These are phyloP conservation scores for Sigmodon hispidus DNA, from an alignment of 2,113 vertebrate genomes.

Conservation along the genomic window DNA sequence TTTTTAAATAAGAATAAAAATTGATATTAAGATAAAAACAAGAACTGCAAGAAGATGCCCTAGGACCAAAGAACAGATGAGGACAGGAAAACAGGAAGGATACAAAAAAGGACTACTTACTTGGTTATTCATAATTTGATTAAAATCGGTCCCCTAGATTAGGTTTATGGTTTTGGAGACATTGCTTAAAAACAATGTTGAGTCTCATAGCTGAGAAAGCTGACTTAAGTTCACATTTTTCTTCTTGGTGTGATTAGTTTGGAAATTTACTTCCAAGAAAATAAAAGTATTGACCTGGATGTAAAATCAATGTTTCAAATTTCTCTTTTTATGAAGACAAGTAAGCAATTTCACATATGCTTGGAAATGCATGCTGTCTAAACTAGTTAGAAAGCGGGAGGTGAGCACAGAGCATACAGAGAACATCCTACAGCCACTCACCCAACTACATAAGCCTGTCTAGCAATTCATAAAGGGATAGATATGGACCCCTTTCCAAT, in stretches of 20 bases:
- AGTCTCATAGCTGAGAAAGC: not conserved
- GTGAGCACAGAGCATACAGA: not conserved
- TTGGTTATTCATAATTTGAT: not conserved
- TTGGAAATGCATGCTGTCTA: slow-evolving; percentile 11
- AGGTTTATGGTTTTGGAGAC: not conserved
- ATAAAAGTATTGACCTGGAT: slow-evolving; percentile 40
- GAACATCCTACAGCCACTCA: not conserved
- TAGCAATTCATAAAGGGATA: fast-evolving
- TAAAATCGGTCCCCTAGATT: fast-evolving
- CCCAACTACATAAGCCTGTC: not conserved
- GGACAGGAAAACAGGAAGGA: not conserved
- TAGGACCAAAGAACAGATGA: not conserved
- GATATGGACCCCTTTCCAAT: not conserved
- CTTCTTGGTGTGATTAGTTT: not conserved
- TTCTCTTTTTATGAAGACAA: slow-evolving; percentile 46
- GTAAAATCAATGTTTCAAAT: slow-evolving; percentile 62
- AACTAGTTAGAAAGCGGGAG: not conserved
- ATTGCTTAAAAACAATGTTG: not conserved
- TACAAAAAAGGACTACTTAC: not conserved
- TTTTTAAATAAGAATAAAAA: not conserved
- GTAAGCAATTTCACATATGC: slow-evolving; percentile 29
- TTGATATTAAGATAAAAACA: not conserved
- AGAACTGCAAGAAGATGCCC: not conserved
- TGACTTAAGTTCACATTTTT: not conserved
- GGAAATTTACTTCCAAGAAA: slow-evolving; percentile 47